phyloP scores from a whole-genome alignment of 2,888 invertebrate species.

The Caenorhabditis sinica region DNA sequence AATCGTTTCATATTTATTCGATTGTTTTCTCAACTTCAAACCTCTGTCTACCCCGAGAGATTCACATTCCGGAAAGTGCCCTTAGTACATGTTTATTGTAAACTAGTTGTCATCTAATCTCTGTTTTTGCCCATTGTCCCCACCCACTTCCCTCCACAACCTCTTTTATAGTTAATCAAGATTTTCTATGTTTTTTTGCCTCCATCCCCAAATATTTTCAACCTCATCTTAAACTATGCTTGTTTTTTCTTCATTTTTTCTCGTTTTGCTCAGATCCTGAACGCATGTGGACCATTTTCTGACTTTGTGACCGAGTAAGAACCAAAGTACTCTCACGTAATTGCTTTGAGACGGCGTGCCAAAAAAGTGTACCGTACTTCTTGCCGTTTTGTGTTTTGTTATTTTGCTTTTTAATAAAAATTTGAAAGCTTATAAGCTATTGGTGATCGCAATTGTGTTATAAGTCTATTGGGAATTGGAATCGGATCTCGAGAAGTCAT shows the following conservation, averaged over 20 bases:
- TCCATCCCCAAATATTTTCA: slow-evolving; percentile 7
- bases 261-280: slow-evolving; percentile 41
- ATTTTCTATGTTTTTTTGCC: slow-evolving; percentile 7
- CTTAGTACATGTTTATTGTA: slow-evolving; percentile 18
- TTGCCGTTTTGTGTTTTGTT: slow-evolving; percentile 43
- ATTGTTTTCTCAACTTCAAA: background rate
- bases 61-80: slow-evolving; percentile 34
- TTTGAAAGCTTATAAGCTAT: background rate
- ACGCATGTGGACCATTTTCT: slow-evolving; percentile 41
- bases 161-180: background rate
- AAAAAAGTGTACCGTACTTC: slow-evolving; percentile 46
- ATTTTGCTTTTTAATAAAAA: slow-evolving; percentile 24
- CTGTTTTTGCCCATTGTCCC: slow-evolving; percentile 3
- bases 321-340: slow-evolving; percentile 49
- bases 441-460: background rate
- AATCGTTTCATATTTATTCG: background rate
- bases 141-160: background rate
- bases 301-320: slow-evolving; percentile 46
- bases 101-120: slow-evolving; percentile 46
- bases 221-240: slow-evolving; percentile 15
- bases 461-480: background rate
- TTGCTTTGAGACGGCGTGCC: slow-evolving; percentile 41
- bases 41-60: background rate
- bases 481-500: no score
- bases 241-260: slow-evolving; percentile 10